Conservation (phyloP, 1,140 invertebrate genomes). For the Leptoteleia sp. region DNA sequence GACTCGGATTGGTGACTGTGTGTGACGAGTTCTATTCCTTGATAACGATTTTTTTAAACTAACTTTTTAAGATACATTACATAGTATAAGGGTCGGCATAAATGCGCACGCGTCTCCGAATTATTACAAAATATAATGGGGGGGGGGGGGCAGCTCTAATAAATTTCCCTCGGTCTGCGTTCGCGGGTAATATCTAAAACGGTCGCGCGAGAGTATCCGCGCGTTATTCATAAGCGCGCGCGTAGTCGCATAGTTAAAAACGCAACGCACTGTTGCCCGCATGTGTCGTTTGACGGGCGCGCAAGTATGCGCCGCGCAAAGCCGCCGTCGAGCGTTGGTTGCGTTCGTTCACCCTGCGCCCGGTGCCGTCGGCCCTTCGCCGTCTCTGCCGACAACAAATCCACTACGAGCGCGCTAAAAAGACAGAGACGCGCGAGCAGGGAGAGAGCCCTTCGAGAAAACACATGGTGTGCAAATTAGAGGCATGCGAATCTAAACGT, state of each 20-base stretch:
- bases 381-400: constrained; percentile 67
- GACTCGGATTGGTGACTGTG: too few species aligned
- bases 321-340: constrained; percentile 63
- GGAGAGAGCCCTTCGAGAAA: constrained; percentile 63
- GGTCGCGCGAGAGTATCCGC: too few species aligned
- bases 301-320: constrained; percentile 57
- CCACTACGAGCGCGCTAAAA: constrained; percentile 59
- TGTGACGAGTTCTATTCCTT: too few species aligned
- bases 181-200: too few species aligned
- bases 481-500: constrained; percentile 68
- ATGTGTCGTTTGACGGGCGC: constrained; percentile 67
- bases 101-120: too few species aligned
- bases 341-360: constrained; percentile 78
- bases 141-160: too few species aligned
- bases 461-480: constrained; percentile 68
- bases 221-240: constrained; percentile 20
- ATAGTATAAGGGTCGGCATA: too few species aligned
- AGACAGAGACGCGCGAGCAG: constrained; percentile 47
- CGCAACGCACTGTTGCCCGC: constrained; percentile 50
- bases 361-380: constrained; percentile 73
- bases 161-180: too few species aligned
- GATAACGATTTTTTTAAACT: too few species aligned
- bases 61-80: too few species aligned
- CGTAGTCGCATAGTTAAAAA: constrained; percentile 44
- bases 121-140: too few species aligned